Evolutionary conservation across 2,888 invertebrate species (phyloP).

Genomic region (Silvanus unidentatus): DNA sequence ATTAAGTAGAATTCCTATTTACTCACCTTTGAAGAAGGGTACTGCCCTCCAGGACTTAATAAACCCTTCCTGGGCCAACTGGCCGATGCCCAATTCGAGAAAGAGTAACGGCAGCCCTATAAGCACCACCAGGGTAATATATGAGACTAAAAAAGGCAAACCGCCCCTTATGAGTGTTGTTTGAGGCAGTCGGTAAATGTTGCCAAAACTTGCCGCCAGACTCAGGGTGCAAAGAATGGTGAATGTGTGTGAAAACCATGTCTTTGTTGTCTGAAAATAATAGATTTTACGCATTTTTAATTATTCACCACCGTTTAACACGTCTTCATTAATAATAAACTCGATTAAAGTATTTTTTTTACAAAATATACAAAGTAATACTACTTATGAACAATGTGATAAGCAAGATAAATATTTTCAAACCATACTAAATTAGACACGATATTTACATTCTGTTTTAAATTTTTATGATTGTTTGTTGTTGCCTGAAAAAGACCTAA

Average conservation of each 20-base stretch:
- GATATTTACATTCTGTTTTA: no score
- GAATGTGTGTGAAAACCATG: constrained; percentile 43
- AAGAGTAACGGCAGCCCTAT: constrained; percentile 56
- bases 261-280: constrained; percentile 40
- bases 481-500: no score
- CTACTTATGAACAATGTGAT: no score
- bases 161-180: constrained; percentile 56
- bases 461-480: no score
- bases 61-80: constrained; percentile 60
- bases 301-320: no score
- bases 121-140: constrained; percentile 47
- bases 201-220: constrained; percentile 53
- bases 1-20: background rate
- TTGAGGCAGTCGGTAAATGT: constrained; percentile 56
- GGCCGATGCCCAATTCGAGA: constrained; percentile 58
- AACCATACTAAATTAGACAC: no score
- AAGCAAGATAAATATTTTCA: no score
- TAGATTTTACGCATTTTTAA: background rate
- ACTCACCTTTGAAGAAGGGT: constrained; percentile 58
- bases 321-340: no score
- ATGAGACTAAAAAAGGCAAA: constrained; percentile 51
- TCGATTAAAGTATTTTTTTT: no score
- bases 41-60: constrained; percentile 61
- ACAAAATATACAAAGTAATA: no score
- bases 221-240: constrained; percentile 52